Evolutionary conservation across 1,140 invertebrate species (phyloP).

Genomic region (Nasonia giraulti): DNA sequence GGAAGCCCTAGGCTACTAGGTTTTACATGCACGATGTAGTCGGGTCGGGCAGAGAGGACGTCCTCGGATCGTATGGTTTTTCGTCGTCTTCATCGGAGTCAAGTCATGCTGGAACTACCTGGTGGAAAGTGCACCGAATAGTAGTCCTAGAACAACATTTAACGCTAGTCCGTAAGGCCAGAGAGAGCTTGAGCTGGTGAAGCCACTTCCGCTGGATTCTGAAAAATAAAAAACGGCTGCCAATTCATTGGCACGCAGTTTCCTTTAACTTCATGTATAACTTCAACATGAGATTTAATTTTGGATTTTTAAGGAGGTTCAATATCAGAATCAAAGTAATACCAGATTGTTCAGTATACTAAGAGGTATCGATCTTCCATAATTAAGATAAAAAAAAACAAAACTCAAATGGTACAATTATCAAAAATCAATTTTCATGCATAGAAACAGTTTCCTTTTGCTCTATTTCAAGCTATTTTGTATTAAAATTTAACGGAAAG

Average conservation of each 20-base stretch:
- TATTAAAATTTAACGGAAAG: no score
- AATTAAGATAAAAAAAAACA: no score
- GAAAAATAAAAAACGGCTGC: conserved; percentile 47
- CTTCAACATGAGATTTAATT: background rate
- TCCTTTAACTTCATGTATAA: no score
- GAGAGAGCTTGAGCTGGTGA: background rate
- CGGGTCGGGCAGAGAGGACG: conserved; percentile 59
- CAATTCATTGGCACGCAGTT: no score
- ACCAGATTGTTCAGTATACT: no score
- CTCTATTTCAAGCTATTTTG: no score
- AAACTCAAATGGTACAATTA: no score
- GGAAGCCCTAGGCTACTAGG: conserved; percentile 75
- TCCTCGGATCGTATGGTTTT: conserved; percentile 38
- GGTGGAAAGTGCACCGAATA: conserved; percentile 49
- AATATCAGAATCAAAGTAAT: background rate
- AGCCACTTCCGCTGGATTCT: conserved; percentile 58
- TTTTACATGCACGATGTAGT: conserved; percentile 74
- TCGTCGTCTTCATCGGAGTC: background rate
- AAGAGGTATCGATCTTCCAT: no score
- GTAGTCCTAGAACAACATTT: conserved; percentile 52
- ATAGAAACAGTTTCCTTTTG: no score
- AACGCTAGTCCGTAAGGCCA: background rate
- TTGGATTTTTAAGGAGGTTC: background rate
- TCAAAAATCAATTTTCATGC: no score
- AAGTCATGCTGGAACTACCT: conserved; percentile 54